These are phyloP conservation scores for Drosophila tripunctata DNA, from an alignment of 2,888 invertebrate genomes.

Conservation along the genomic window DNA sequence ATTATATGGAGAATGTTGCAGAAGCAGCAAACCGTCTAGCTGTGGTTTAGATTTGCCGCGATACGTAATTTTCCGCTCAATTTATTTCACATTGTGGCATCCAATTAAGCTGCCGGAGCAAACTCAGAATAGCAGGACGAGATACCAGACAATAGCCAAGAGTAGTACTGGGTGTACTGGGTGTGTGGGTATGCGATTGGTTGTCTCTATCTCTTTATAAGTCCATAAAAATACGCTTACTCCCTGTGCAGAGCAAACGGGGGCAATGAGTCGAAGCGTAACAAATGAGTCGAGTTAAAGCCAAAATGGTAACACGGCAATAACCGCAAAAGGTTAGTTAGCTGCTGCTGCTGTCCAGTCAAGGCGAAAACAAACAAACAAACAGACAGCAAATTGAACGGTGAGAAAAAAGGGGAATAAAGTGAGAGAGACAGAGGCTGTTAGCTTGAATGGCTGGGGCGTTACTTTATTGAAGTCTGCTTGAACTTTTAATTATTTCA, in stretches of 20 bases:
- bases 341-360: slow-evolving; percentile 16
- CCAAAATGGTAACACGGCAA: slow-evolving; percentile 25
- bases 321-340: slow-evolving; percentile 65
- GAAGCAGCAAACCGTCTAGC: slow-evolving; percentile 50
- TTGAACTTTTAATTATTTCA: slow-evolving; percentile 79
- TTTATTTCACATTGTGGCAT: slow-evolving; percentile 84
- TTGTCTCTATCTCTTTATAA: slow-evolving; percentile 20
- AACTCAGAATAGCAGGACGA: slow-evolving; percentile 16
- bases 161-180: no score
- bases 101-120: slow-evolving; percentile 82
- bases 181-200: slow-evolving; percentile 9
- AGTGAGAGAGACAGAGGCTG: no score
- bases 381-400: no score
- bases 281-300: slow-evolving; percentile 42
- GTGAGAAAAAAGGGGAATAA: no score
- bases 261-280: slow-evolving; percentile 34
- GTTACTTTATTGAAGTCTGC: slow-evolving; percentile 24
- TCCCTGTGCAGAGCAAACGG: background rate
- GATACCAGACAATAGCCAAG: slow-evolving; percentile 41
- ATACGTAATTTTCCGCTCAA: slow-evolving; percentile 85
- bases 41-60: slow-evolving; percentile 73
- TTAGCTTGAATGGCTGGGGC: background rate
- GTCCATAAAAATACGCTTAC: slow-evolving; percentile 53
- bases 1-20: slow-evolving; percentile 47
- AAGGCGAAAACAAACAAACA: no score